Evolutionary conservation across 2,888 invertebrate genomes (phyloP).

Genomic region (Diadromus collaris): DNA sequence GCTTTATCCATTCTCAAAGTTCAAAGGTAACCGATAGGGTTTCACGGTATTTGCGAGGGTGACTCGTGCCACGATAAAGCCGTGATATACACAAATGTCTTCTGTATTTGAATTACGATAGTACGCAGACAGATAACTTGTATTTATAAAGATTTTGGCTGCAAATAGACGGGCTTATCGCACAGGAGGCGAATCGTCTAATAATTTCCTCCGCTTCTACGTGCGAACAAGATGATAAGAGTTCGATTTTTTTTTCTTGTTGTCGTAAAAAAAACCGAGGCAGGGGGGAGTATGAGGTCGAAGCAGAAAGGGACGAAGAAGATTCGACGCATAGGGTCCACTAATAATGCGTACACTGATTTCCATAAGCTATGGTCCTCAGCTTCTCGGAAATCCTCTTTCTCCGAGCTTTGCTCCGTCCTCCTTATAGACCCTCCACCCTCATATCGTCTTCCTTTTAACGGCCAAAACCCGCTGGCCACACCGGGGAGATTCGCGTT

Average conservation of each 20-base stretch:
- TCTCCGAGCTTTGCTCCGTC: slow-evolving; percentile 43
- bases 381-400: slow-evolving; percentile 64
- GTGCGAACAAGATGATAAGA: neutral
- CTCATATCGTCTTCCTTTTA: slow-evolving; percentile 55
- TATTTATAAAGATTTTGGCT: slow-evolving; percentile 39
- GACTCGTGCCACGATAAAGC: neutral
- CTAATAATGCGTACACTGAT: slow-evolving; percentile 70
- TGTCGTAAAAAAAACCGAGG: neutral
- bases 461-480: slow-evolving; percentile 45
- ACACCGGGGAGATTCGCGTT: slow-evolving; percentile 47
- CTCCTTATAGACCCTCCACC: slow-evolving; percentile 1
- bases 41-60: neutral
- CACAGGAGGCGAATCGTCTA: neutral
- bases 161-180: neutral
- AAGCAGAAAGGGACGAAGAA: slow-evolving; percentile 49
- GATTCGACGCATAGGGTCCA: slow-evolving; percentile 52
- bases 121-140: no score
- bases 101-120: neutral
- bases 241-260: neutral
- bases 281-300: slow-evolving; percentile 34
- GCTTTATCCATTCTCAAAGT: neutral
- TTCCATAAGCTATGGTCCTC: slow-evolving; percentile 70
- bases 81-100: neutral
- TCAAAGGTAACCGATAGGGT: neutral
- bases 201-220: neutral